These are phyloP conservation scores for Stenolophus ochropezus DNA, from an alignment of 2,888 invertebrate genomes.

Conservation along the genomic window DNA sequence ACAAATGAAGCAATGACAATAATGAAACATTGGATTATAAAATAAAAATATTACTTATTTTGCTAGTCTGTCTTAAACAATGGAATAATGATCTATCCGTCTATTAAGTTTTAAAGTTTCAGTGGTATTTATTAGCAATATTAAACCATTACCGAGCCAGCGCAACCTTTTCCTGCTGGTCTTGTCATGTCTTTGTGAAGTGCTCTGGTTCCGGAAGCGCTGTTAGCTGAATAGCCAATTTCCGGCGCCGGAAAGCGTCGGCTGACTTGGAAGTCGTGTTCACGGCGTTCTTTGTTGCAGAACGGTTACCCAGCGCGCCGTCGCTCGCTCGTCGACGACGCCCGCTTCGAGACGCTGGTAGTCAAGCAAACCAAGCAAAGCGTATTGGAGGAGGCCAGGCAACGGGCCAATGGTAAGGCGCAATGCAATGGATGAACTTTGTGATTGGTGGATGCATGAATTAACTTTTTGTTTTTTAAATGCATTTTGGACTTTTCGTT, in stretches of 20 bases:
- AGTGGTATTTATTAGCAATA: no score
- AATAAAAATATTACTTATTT: no score
- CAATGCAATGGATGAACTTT: background rate
- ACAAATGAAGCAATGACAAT: no score
- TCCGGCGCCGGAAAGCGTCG: conserved; percentile 4
- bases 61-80: no score
- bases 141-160: no score
- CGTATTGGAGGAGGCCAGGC: conserved; percentile 92
- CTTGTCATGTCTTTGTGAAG: background rate
- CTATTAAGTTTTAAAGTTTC: no score
- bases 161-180: background rate
- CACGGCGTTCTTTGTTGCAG: conserved; percentile 74
- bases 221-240: conserved; percentile 57
- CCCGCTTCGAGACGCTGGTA: conserved; percentile 96
- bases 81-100: no score
- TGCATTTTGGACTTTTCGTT: no score
- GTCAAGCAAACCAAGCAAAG: conserved; percentile 96
- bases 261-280: background rate
- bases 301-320: conserved; percentile 97
- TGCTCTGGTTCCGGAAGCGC: conserved; percentile 35
- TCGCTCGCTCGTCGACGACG: conserved; percentile 97
- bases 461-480: background rate
- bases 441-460: background rate
- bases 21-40: no score
- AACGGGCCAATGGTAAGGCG: conserved; percentile 88